Evolutionary conservation across 2,888 invertebrate genomes (phyloP).

Genomic region (Apamea sordens): DNA sequence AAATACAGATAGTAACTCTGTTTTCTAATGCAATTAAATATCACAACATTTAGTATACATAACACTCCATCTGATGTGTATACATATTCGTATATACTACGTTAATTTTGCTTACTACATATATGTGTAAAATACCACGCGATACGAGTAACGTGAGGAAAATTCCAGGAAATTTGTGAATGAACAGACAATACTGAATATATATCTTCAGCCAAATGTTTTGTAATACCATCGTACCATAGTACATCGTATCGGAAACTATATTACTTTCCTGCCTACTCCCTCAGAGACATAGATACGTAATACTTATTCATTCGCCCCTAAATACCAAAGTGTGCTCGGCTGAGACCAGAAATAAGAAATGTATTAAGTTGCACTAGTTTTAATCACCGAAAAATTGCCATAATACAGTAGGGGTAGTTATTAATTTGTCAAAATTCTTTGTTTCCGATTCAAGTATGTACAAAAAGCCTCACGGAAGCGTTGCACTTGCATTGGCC

Average conservation of each 20-base stretch:
- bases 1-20: not conserved
- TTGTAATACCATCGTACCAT: not conserved
- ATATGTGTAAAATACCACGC: not conserved
- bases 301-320: not conserved
- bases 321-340: not conserved
- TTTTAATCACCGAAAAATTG: not conserved
- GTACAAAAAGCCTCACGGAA: not conserved
- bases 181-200: not conserved
- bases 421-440: not conserved
- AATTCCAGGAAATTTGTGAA: conserved; percentile 31
- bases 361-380: not conserved
- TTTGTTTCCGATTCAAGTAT: not conserved
- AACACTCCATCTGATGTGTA: not conserved
- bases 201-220: not conserved
- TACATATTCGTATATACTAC: not conserved
- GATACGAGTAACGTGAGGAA: not conserved
- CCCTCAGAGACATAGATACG: not conserved
- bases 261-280: not conserved
- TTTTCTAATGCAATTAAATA: not conserved
- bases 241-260: conserved; percentile 5
- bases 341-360: not conserved
- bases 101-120: not conserved
- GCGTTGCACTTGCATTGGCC: conserved; percentile 11
- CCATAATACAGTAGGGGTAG: not conserved
- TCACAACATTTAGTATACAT: not conserved